Evolutionary conservation across 2,888 invertebrate species (phyloP), one percentile per base, ranked within the genome.

Genomic region (Tinea trinotella): DNA sequence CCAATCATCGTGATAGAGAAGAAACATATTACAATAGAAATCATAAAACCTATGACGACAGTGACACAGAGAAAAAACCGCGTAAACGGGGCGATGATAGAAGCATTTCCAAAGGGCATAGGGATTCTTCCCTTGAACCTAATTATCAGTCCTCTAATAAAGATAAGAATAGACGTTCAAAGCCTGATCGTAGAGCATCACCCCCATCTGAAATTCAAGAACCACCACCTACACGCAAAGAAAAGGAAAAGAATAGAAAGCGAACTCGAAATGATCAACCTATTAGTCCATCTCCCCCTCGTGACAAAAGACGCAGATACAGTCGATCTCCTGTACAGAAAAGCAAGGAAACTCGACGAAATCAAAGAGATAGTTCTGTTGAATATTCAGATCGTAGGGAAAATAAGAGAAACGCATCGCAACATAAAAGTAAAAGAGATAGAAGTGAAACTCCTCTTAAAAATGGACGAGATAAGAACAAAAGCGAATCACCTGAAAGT

Each of bases 1-100:
- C 76, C 54, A 75, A 76, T 44, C 82, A 86, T 4, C 73, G 75
- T 55, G 82, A 77, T 40, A 84, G 76, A 59, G 86, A 84, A 56
- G 85, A 83, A 20, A 53, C 22, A 12, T 22, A 50, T 18, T 50
- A 55, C 20, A 71, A 71, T 46, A 67, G 57, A 56, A 81, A 71
- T 59, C 62, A 59, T 55, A 84, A 40, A 40, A 13, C 76, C 15
- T 40, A 40, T 61, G 75, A 83, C 60, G 24, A 50, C 5, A 24
- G 15, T 22, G 50, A 50, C 22, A 5, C 5, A 7, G 7, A 24
- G 13, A 15, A 24, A 20, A 2, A 24, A 50, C 12, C 50, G 6
- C 40, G 40, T 4, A 48, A 48, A 15, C 48, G 20, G 5, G 18
- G 48, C 12, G 48, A 19, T n/a, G 10, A 19, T 4, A 13, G 40